Percentiles rank a stretch among this genome's conserved stretches.
Conservation (phyloP, 2,113 vertebrate genomes). For the Narcine bancroftii region DNA sequence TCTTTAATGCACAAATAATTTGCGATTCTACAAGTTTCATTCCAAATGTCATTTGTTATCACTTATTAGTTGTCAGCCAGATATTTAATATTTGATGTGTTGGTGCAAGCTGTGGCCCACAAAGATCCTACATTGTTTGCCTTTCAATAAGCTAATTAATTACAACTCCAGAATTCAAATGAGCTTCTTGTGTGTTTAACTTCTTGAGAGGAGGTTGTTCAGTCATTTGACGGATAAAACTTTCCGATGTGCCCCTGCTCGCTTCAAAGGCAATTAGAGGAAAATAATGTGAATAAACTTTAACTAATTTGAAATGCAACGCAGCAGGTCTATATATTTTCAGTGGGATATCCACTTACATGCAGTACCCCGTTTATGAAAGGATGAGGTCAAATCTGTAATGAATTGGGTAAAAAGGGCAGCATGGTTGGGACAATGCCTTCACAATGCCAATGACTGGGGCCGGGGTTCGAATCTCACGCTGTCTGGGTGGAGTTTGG, state of each 20-base stretch:
- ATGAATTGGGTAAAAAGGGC: too few species aligned
- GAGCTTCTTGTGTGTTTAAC: not conserved
- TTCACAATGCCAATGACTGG: too few species aligned
- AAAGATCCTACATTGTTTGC: too few species aligned
- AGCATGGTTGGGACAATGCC: too few species aligned
- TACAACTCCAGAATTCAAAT: not conserved
- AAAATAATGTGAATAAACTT: not conserved
- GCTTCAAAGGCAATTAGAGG: not conserved
- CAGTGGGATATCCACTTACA: too few species aligned
- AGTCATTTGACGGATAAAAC: not conserved
- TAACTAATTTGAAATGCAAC: not conserved
- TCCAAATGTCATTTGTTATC: constrained; percentile 18
- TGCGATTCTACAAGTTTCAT: not conserved
- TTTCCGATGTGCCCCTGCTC: not conserved
- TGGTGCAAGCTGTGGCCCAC: not conserved
- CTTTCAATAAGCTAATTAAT: not conserved
- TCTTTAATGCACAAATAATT: not conserved
- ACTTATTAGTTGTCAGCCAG: constrained; percentile 4
- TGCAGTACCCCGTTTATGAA: too few species aligned
- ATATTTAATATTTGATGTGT: constrained; percentile 23
- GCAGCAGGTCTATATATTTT: too few species aligned
- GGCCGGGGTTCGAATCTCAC: too few species aligned
- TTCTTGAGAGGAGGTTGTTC: not conserved
- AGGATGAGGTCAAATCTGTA: too few species aligned
- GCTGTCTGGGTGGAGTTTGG: too few species aligned